Conservation (phyloP, 2,888 invertebrate species). For the Merodon equestris region DNA sequence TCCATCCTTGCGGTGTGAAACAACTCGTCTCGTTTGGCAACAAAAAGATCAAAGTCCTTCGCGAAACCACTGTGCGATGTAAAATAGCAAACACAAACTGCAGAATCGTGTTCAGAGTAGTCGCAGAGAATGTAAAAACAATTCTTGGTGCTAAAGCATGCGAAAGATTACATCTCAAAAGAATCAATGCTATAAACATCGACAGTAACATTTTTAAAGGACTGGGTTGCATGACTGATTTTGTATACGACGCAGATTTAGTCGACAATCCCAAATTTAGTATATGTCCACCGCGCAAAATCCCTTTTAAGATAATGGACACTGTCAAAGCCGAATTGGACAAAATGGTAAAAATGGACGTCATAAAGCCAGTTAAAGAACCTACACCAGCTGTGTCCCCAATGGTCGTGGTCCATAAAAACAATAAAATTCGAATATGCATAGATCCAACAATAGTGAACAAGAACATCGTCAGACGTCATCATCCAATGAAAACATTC, state of each 20-base stretch:
- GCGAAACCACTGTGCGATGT: slow-evolving; percentile 18
- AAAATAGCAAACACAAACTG: slow-evolving; percentile 5
- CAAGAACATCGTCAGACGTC: slow-evolving; percentile 10
- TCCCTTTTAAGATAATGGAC: neutral
- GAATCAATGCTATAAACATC: neutral
- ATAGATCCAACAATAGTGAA: slow-evolving; percentile 10
- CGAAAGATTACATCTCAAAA: slow-evolving; percentile 3
- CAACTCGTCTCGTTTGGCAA: slow-evolving; percentile 31
- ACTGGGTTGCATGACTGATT: slow-evolving; percentile 45
- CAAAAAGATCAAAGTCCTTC: slow-evolving; percentile 19
- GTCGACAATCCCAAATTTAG: slow-evolving; percentile 25
- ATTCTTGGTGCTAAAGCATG: slow-evolving; percentile 33
- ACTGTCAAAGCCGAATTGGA: slow-evolving; percentile 3
- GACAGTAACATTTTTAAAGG: slow-evolving; percentile 2
- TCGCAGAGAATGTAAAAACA: neutral
- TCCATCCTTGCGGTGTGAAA: slow-evolving; percentile 14
- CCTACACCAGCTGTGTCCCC: slow-evolving; percentile 2
- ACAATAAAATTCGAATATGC: slow-evolving; percentile 20
- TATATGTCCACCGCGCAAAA: slow-evolving; percentile 29
- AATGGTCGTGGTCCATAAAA: slow-evolving; percentile 8
- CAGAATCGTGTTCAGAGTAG: slow-evolving; percentile 16
- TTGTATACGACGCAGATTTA: slow-evolving; percentile 40
- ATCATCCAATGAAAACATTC: too few species aligned
- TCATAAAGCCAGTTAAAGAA: too few species aligned
- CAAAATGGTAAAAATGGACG: too few species aligned